Evolutionary conservation across 2,113 vertebrate genomes (phyloP).

Genomic region (Phalacrocorax brasilianus): DNA sequence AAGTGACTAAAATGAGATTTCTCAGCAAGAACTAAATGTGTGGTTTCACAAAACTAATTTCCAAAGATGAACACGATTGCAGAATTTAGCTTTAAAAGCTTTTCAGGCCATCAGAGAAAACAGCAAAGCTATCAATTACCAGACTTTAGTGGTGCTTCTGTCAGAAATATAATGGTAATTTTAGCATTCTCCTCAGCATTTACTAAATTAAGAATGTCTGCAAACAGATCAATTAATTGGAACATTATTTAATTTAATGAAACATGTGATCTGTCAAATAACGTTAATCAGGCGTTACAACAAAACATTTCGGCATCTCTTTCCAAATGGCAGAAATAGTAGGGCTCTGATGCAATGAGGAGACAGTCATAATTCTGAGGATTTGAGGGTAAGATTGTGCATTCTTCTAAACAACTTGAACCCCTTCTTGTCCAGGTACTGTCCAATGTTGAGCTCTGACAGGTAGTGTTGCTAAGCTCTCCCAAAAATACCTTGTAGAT

Average conservation of each 20-base stretch:
- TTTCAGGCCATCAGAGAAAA: conserved; percentile 77
- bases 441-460: neutral
- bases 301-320: conserved; percentile 7
- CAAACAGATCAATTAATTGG: conserved; percentile 77
- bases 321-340: neutral
- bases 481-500: neutral
- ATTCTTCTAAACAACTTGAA: neutral
- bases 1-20: conserved; percentile 80
- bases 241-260: conserved; percentile 78
- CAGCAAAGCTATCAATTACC: conserved; percentile 77
- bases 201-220: conserved; percentile 77
- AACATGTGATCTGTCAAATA: conserved; percentile 64
- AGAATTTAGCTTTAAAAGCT: conserved; percentile 80
- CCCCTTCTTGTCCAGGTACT: neutral
- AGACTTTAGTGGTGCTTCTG: conserved; percentile 64
- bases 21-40: conserved; percentile 80
- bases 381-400: neutral
- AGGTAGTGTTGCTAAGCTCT: neutral
- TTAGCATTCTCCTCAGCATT: conserved; percentile 72
- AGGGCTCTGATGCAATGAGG: neutral
- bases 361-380: neutral
- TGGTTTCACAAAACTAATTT: conserved; percentile 80
- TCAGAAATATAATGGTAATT: conserved; percentile 77
- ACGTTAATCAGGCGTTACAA: conserved; percentile 57
- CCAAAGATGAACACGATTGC: conserved; percentile 74